These are phyloP conservation scores for Cirrhinus molitorella DNA, from an alignment of 2,797 vertebrate genomes.

Conservation along the genomic window DNA sequence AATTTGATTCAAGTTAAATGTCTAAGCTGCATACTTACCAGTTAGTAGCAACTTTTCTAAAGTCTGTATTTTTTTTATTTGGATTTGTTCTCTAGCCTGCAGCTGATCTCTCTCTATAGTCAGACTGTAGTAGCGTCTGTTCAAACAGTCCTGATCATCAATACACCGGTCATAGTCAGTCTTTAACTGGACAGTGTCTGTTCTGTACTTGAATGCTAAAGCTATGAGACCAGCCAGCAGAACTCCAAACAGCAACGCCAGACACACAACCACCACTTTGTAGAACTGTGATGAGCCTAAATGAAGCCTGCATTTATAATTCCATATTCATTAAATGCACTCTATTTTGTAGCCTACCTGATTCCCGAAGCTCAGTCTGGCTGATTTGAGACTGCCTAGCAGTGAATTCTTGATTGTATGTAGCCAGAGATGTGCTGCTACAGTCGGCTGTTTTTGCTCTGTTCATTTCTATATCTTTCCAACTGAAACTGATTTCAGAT, in stretches of 20 bases:
- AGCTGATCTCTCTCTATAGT: not conserved
- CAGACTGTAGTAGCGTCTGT: not conserved
- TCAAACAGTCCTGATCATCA: not conserved
- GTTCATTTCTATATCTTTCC: not conserved
- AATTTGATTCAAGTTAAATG: not conserved
- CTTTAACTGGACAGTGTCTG: not conserved
- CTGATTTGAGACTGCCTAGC: not conserved
- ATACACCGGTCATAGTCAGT: not conserved
- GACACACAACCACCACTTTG: not conserved
- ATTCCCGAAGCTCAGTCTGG: not conserved
- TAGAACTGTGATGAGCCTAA: not conserved
- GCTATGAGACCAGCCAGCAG: not conserved
- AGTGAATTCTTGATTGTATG: not conserved
- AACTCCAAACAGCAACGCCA: not conserved
- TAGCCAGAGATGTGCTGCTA: not conserved
- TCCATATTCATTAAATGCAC: not conserved
- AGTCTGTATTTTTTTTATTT: not conserved
- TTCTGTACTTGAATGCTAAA: not conserved
- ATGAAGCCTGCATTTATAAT: not conserved
- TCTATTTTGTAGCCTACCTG: not conserved
- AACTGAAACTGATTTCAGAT: not conserved
- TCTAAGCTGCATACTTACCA: not conserved
- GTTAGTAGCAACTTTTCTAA: not conserved
- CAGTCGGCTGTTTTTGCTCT: not conserved
- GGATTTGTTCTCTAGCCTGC: not conserved